Conservation (phyloP, 2,888 invertebrate genomes). For the Rosalia funebris region DNA sequence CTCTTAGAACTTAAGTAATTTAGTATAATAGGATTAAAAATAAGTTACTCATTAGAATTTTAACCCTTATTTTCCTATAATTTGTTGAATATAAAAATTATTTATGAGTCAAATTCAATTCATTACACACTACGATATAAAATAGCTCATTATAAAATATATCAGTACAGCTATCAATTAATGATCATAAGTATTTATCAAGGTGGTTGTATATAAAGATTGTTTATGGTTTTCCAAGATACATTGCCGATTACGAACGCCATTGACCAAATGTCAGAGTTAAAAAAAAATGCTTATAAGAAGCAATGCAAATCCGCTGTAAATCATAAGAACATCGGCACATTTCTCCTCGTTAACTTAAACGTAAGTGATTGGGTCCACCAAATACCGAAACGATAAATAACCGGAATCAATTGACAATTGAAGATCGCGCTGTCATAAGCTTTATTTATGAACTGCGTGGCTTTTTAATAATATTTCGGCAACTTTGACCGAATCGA, state of each 20-base stretch:
- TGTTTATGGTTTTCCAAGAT: too few relatives aligned
- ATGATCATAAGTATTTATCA: too few relatives aligned
- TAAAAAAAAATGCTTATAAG: not conserved
- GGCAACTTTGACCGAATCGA: constrained; percentile 31
- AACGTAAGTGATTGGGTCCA: constrained; percentile 29
- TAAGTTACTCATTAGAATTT: too few relatives aligned
- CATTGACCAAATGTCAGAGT: not conserved
- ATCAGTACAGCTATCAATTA: too few relatives aligned
- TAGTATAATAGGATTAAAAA: too few relatives aligned
- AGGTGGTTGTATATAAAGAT: too few relatives aligned
- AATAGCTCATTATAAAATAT: too few relatives aligned
- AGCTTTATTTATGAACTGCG: constrained; percentile 36
- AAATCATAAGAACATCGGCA: constrained; percentile 30
- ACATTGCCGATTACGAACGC: not conserved
- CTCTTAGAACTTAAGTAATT: too few relatives aligned
- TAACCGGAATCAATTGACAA: constrained; percentile 40
- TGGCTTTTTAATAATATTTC: constrained; percentile 28
- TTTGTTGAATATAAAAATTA: too few relatives aligned
- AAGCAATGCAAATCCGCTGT: constrained; percentile 9
- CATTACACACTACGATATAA: too few relatives aligned
- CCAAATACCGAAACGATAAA: constrained; percentile 36
- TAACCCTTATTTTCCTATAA: too few relatives aligned
- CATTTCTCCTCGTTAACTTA: constrained; percentile 40
- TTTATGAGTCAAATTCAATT: too few relatives aligned
- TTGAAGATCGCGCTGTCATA: constrained; percentile 38